These are phyloP conservation scores for Brassicogethes aeneus DNA, from an alignment of 2,888 invertebrate species.

Conservation along the genomic window DNA sequence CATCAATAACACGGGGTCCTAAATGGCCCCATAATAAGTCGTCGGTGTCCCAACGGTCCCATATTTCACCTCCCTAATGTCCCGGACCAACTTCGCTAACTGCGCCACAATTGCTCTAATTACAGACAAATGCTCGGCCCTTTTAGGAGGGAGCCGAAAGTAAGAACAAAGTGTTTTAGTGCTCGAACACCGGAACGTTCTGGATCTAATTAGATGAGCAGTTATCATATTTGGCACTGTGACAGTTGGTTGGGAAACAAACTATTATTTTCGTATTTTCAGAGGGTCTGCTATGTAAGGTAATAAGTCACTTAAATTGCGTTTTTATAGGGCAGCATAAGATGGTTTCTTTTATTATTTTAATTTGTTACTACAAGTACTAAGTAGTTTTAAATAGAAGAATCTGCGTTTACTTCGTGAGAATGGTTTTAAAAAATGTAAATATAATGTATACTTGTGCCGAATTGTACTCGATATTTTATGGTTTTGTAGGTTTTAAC, in stretches of 20 bases:
- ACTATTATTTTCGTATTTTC: neutral
- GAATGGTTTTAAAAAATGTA: no score
- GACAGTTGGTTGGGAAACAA: neutral
- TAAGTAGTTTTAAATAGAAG: no score
- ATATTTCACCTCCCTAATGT: slow-evolving; percentile 35
- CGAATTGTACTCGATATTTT: no score
- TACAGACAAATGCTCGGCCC: slow-evolving; percentile 34
- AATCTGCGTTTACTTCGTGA: no score
- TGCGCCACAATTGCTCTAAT: slow-evolving; percentile 38
- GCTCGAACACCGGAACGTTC: neutral
- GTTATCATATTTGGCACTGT: no score
- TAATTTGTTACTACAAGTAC: no score
- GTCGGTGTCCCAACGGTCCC: slow-evolving; percentile 18
- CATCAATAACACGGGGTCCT: slow-evolving; percentile 23
- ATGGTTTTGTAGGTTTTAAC: no score
- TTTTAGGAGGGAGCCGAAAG: slow-evolving; percentile 5
- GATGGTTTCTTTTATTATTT: no score
- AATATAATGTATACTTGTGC: no score
- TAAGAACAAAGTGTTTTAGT: neutral
- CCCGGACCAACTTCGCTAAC: slow-evolving; percentile 27
- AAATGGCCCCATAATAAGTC: slow-evolving; percentile 30
- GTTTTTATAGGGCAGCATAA: no score
- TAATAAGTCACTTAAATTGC: no score
- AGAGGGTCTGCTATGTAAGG: no score
- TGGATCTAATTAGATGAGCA: neutral